These are phyloP conservation scores for Pterocles gutturalis DNA, from an alignment of 2,113 vertebrate genomes.

Conservation along the genomic window DNA sequence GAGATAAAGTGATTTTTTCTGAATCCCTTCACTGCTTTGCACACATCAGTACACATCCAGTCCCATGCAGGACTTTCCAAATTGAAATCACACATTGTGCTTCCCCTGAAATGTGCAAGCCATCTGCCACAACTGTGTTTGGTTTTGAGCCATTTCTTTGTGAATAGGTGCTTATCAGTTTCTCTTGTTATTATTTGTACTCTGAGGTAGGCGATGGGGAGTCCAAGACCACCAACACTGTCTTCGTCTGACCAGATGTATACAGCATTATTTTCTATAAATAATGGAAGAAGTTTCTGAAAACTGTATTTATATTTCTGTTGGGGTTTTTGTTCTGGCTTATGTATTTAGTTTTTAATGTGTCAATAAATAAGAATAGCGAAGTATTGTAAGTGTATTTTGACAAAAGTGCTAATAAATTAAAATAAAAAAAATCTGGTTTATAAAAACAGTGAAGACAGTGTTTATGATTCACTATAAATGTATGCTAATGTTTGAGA, in stretches of 20 bases:
- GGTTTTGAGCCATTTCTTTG: constrained; percentile 48
- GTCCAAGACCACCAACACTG: constrained; percentile 68
- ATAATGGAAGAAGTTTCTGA: constrained; percentile 28
- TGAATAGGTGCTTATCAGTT: constrained; percentile 64
- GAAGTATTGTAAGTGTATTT: neutral
- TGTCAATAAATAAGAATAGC: neutral
- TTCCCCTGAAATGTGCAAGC: constrained; percentile 59
- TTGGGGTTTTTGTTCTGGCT: neutral
- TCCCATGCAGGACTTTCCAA: neutral
- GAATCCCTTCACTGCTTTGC: neutral
- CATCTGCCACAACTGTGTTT: constrained; percentile 65
- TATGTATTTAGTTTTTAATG: neutral
- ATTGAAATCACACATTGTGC: constrained; percentile 8
- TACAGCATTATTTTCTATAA: constrained; percentile 56
- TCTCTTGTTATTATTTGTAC: constrained; percentile 49
- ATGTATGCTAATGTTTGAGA: neutral
- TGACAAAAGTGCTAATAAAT: neutral
- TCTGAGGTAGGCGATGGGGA: constrained; percentile 31
- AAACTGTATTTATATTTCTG: neutral
- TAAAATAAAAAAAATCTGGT: neutral
- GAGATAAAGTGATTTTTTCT: neutral
- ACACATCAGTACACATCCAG: neutral
- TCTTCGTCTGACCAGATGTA: constrained; percentile 53
- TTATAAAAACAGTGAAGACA: neutral
- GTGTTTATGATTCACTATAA: neutral